Percentiles rank a stretch among this genome's conserved stretches.
Conservation (phyloP, 2,113 vertebrate species). For the Hydrochoerus hydrochaeris region DNA sequence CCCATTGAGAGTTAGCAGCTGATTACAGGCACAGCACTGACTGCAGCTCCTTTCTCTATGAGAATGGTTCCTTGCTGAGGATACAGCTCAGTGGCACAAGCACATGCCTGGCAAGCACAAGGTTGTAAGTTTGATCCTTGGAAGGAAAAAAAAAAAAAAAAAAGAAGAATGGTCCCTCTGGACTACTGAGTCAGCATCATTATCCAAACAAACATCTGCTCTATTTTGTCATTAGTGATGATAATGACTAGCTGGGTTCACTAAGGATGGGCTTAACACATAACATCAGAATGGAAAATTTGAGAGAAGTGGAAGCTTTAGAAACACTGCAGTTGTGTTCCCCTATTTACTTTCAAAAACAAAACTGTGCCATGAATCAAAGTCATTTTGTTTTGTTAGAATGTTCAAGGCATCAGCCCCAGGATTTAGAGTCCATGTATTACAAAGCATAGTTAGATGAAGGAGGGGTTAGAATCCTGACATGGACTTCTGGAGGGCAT, state of each 20-base stretch:
- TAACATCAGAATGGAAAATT: conserved; percentile 71
- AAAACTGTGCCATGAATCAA: conserved; percentile 34
- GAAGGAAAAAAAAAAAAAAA: no score
- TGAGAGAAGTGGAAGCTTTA: conserved; percentile 67
- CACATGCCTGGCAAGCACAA: no score
- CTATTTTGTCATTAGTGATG: conserved; percentile 73
- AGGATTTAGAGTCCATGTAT: conserved; percentile 11
- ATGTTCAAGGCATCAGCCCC: not conserved
- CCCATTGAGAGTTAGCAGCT: not conserved
- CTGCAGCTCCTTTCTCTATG: conserved; percentile 26
- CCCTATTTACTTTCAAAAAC: conserved; percentile 53
- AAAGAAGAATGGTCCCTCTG: conserved; percentile 53
- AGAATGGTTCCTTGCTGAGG: conserved; percentile 45
- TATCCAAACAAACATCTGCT: conserved; percentile 78
- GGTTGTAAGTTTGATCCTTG: no score
- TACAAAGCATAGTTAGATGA: not conserved
- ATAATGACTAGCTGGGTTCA: conserved; percentile 74
- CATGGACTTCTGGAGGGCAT: not conserved
- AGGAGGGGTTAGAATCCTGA: not conserved
- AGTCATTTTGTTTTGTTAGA: conserved; percentile 12
- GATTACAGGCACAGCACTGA: not conserved
- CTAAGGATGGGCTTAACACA: conserved; percentile 60
- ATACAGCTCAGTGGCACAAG: no score
- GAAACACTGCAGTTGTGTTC: conserved; percentile 61
- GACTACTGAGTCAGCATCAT: conserved; percentile 73